Conservation (phyloP, 2,797 vertebrate genomes). For the Aotus griseimembra region DNA sequence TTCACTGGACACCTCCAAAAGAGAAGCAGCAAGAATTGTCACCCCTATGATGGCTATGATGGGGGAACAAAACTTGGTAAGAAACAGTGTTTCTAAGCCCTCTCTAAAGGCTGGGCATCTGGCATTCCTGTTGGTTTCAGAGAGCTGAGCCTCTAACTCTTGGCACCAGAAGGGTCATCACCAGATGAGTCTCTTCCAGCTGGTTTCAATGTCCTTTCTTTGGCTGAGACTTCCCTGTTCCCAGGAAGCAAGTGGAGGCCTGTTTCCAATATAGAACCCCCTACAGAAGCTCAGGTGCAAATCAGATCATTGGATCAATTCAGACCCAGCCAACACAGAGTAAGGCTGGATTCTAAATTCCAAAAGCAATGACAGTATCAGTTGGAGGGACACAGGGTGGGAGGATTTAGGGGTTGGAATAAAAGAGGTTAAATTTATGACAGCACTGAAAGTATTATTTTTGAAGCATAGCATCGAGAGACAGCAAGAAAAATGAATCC, state of each 20-base stretch:
- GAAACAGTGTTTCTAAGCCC: slow-evolving; percentile 22
- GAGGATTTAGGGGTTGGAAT: not conserved
- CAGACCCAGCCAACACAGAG: not conserved
- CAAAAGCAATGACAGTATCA: not conserved
- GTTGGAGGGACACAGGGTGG: not conserved
- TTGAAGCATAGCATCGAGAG: not conserved
- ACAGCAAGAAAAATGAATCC: not conserved
- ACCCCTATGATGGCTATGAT: accelerated
- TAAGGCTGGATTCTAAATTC: not conserved
- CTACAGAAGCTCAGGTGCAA: not conserved
- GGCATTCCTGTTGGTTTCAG: not conserved
- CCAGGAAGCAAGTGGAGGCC: not conserved
- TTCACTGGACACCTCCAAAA: not conserved
- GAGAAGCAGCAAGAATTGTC: not conserved
- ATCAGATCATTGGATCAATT: accelerated
- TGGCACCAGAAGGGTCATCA: slow-evolving; percentile 57
- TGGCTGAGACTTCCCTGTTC: slow-evolving; percentile 28
- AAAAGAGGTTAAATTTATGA: not conserved
- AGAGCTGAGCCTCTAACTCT: slow-evolving; percentile 66
- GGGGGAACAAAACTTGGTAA: not conserved
- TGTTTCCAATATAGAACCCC: not conserved
- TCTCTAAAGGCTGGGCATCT: not conserved
- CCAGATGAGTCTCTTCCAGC: slow-evolving; percentile 73
- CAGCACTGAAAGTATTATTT: not conserved
- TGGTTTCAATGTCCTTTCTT: slow-evolving; percentile 73